Conservation (phyloP, 92 coral and sea anemone genomes). For the Diadumene lineata region DNA sequence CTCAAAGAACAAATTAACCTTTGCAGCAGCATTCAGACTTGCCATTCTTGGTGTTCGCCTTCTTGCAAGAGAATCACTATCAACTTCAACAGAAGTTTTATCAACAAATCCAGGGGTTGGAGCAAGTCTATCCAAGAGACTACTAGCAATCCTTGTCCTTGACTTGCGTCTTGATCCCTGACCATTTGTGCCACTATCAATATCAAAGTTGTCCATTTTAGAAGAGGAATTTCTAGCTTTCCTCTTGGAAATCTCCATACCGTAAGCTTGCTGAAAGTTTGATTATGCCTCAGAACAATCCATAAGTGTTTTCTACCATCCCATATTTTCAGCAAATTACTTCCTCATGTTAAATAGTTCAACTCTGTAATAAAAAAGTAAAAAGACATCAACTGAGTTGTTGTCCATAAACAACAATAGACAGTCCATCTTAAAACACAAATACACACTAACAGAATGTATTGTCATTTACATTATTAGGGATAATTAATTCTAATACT, state of each 20-base stretch:
- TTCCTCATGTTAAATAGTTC: background rate
- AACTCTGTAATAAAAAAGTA: background rate
- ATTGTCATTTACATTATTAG: no score
- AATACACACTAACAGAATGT: background rate
- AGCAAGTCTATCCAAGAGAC: slow-evolving; percentile 88
- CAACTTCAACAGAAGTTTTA: slow-evolving; percentile 73
- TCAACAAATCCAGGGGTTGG: slow-evolving; percentile 99
- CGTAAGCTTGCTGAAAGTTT: background rate
- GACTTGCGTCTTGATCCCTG: slow-evolving; percentile 53
- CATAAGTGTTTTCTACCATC: background rate
- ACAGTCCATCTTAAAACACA: background rate
- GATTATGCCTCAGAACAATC: background rate
- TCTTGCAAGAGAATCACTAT: slow-evolving; percentile 72
- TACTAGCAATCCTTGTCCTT: slow-evolving; percentile 57
- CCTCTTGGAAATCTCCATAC: slow-evolving; percentile 35
- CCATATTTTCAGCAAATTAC: background rate
- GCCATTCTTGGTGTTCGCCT: slow-evolving; percentile 95
- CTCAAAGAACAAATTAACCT: slow-evolving; percentile 88
- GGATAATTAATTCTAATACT: no score
- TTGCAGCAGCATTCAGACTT: slow-evolving; percentile 97
- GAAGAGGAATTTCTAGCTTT: slow-evolving; percentile 25
- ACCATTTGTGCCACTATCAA: slow-evolving; percentile 43
- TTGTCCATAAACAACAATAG: background rate
- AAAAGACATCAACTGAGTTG: background rate
- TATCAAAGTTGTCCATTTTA: slow-evolving; percentile 16